Evolutionary conservation across 2,113 vertebrate species (phyloP), one percentile per base, ranked within the genome.

Genomic region (Chaetorhynchus papuensis): DNA sequence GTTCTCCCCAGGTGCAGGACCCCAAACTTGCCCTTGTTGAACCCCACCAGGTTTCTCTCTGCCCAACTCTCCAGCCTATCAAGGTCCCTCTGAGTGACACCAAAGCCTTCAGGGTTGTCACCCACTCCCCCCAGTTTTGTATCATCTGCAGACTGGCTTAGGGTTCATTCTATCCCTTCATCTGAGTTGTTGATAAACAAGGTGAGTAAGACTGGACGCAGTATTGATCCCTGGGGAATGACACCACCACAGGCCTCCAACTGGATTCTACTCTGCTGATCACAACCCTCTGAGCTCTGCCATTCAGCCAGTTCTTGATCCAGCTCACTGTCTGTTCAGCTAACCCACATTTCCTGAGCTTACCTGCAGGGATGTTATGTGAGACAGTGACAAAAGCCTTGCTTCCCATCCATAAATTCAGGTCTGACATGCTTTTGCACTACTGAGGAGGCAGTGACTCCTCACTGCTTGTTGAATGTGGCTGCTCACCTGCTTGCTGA

Each of bases 171-270:
- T 9, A 17, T 21, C 16, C 26, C 31, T 66, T 57, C 35, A 57
- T 20, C 8, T 0, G 1, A 28, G 20, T 0, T 45, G 20, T 4
- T 79, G 49, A 54, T 47, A 63, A 41, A n/a, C 6, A 21, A n/a
- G 28, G 7, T 70, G n/a, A 70, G 7, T n/a, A 35, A 56, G 75
- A 41, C 24, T 31, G n/a, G 41, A 63, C 16, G 7, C 24, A 30
- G 7, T 41, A 12, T 3, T 57, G 18, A 14, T 37, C 8, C 9
- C 42, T 49, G 16, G 26, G 35, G 31, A 80, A 31, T 18, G 12
- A 6, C 50, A 33, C 15, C 23, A 8, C 35, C 33, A 3, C 27
- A 44, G 27, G 27, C 15, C 44, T 65, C 23, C 35, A 42, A 0
- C 0, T 50, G 52, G 27, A 35, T 81, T 13, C 35, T 33, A 1